Evolutionary conservation across 53 echinoderm and acorn worm genomes (phyloP).

Genomic region (Henricia sp.): DNA sequence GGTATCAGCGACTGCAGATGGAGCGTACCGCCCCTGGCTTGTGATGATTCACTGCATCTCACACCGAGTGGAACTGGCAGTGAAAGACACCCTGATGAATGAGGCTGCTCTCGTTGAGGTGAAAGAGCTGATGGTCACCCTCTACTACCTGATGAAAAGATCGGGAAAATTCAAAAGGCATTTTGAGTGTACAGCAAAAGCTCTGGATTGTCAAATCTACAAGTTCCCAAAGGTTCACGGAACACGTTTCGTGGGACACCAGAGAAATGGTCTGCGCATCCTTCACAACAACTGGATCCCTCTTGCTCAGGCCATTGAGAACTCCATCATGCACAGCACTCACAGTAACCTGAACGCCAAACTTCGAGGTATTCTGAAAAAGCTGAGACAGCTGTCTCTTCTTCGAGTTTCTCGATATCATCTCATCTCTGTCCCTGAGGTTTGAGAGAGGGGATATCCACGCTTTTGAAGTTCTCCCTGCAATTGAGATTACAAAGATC

Average conservation of each 20-base stretch:
- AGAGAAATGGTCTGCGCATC: constrained; percentile 56
- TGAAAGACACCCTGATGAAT: constrained; percentile 64
- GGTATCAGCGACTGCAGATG: constrained; percentile 57
- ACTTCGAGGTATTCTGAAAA: constrained; percentile 65
- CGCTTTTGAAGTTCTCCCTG: constrained; percentile 56
- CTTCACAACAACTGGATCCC: constrained; percentile 71
- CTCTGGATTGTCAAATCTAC: constrained; percentile 47
- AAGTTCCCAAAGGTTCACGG: constrained; percentile 80
- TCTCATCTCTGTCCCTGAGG: constrained; percentile 52
- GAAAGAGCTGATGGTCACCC: constrained; percentile 60
- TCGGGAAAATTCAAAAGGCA: constrained; percentile 70
- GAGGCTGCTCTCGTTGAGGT: constrained; percentile 55
- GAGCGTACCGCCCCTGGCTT: constrained; percentile 63
- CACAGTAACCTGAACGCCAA: constrained; percentile 58
- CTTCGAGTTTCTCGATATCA: constrained; percentile 41
- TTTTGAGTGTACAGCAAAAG: constrained; percentile 48
- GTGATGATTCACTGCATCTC: constrained; percentile 64
- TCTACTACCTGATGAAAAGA: constrained; percentile 65
- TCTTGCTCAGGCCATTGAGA: constrained; percentile 61
- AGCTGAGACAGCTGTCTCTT: constrained; percentile 34
- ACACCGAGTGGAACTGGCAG: constrained; percentile 64
- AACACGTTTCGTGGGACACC: constrained; percentile 70
- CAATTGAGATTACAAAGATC: constrained; percentile 28
- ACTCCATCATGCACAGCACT: constrained; percentile 57
- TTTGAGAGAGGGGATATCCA: constrained; percentile 49